phyloP scores from a whole-genome alignment of 2,797 vertebrate genomes.

The Ispidina lecontei region DNA sequence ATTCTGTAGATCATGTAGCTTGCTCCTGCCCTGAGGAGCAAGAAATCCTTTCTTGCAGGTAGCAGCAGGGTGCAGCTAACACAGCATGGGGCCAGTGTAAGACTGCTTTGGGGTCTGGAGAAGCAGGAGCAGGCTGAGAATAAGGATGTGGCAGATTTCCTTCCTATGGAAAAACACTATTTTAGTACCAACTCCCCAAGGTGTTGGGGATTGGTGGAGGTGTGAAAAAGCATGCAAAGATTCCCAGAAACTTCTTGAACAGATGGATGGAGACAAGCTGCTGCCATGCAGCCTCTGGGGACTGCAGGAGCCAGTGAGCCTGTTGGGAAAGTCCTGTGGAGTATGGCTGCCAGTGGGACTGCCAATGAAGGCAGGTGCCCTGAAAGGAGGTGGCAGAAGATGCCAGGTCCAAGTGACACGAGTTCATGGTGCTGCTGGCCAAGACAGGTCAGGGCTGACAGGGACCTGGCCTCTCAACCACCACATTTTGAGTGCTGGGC shows the following conservation, averaged over 20 bases:
- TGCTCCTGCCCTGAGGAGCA: neutral
- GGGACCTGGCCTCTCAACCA: neutral
- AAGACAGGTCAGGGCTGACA: neutral
- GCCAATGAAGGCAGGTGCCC: fast-evolving
- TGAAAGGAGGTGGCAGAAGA: neutral
- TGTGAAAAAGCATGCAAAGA: neutral
- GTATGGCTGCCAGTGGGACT: fast-evolving
- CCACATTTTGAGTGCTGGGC: fast-evolving
- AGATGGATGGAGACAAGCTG: fast-evolving
- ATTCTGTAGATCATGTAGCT: neutral
- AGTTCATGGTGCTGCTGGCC: neutral
- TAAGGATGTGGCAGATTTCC: neutral
- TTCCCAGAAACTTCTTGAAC: neutral
- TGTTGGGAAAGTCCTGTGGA: fast-evolving
- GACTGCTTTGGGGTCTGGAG: neutral
- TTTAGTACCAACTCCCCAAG: neutral
- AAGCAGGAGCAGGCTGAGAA: neutral
- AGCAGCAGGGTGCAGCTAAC: neutral
- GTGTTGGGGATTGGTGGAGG: neutral
- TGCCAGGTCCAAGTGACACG: neutral
- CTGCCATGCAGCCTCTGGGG: fast-evolving
- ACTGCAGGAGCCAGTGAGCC: fast-evolving
- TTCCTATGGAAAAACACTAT: neutral
- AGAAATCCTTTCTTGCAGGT: neutral
- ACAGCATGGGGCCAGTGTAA: neutral